A percentile compares a stretch with the other conserved stretches of the same genome.
phyloP scores from a whole-genome alignment of 2,113 vertebrate species.

The Papio anubis region DNA sequence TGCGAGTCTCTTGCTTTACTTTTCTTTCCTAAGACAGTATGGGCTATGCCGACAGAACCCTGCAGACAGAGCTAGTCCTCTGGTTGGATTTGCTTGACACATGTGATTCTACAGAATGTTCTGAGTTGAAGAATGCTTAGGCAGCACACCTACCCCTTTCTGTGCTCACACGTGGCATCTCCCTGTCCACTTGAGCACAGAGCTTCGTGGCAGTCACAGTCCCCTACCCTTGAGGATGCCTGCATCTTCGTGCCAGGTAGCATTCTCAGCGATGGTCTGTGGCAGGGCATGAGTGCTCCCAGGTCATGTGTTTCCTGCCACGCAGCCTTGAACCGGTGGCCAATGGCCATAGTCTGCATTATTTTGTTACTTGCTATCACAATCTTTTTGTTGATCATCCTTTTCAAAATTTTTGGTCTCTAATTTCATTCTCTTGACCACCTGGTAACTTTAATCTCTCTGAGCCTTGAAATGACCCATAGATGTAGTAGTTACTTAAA shows the following conservation, averaged over 20 bases:
- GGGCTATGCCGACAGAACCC: neutral
- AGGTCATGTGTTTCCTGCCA: neutral
- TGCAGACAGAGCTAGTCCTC: neutral
- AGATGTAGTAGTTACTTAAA: neutral
- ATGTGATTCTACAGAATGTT: neutral
- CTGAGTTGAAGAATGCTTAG: neutral
- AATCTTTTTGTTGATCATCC: neutral
- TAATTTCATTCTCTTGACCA: neutral
- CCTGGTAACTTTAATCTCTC: neutral
- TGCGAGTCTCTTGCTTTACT: neutral
- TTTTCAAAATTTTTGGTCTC: neutral
- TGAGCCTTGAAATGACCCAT: neutral
- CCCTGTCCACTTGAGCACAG: neutral
- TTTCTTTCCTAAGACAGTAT: neutral
- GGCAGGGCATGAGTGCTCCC: neutral
- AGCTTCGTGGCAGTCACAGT: neutral
- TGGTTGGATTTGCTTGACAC: neutral
- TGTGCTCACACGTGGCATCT: neutral
- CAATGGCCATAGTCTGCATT: neutral
- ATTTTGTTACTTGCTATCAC: neutral
- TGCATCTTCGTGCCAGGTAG: rapidly evolving
- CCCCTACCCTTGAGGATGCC: neutral
- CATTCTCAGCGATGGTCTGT: neutral
- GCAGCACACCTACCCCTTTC: too few relatives aligned
- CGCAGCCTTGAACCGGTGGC: neutral